phyloP scores from a whole-genome alignment of 1,140 invertebrate species.

The Drosophila orena region DNA sequence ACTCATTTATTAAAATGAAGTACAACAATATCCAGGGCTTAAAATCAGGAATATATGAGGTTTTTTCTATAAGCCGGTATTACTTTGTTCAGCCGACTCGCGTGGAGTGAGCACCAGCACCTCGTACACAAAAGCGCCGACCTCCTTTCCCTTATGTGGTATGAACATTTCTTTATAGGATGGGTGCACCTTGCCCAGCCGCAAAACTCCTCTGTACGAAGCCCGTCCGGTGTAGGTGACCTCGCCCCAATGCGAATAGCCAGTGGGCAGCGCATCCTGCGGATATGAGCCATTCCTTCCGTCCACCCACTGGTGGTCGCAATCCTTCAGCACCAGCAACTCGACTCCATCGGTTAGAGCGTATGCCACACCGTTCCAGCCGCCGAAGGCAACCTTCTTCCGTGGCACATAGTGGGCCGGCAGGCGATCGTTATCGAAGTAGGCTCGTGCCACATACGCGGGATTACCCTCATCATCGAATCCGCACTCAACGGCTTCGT shows the following conservation, averaged over 20 bases:
- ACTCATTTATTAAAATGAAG: no score
- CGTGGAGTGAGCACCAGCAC: slow-evolving; percentile 59
- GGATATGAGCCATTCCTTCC: slow-evolving; percentile 86
- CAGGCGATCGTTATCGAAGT: slow-evolving; percentile 60
- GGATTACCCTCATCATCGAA: slow-evolving; percentile 56
- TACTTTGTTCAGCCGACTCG: not conserved
- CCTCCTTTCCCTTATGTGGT: slow-evolving; percentile 88
- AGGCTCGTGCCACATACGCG: slow-evolving; percentile 70
- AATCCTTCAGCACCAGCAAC: slow-evolving; percentile 85
- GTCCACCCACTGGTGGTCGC: slow-evolving; percentile 85
- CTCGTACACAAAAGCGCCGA: slow-evolving; percentile 64
- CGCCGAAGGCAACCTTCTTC: slow-evolving; percentile 49
- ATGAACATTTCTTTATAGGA: slow-evolving; percentile 89
- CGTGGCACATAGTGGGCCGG: slow-evolving; percentile 64
- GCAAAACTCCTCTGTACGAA: slow-evolving; percentile 86
- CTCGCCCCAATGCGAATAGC: slow-evolving; percentile 87
- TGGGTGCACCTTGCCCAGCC: slow-evolving; percentile 90
- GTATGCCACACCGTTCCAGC: slow-evolving; percentile 45
- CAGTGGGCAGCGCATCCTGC: slow-evolving; percentile 86
- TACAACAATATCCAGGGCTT: no score
- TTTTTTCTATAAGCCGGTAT: no score
- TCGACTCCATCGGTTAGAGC: slow-evolving; percentile 81
- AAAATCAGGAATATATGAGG: no score
- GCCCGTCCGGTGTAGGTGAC: slow-evolving; percentile 88
- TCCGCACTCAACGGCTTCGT: slow-evolving; percentile 57